Conservation (phyloP, 2,797 vertebrate species). For the Steatocranus sp. region DNA sequence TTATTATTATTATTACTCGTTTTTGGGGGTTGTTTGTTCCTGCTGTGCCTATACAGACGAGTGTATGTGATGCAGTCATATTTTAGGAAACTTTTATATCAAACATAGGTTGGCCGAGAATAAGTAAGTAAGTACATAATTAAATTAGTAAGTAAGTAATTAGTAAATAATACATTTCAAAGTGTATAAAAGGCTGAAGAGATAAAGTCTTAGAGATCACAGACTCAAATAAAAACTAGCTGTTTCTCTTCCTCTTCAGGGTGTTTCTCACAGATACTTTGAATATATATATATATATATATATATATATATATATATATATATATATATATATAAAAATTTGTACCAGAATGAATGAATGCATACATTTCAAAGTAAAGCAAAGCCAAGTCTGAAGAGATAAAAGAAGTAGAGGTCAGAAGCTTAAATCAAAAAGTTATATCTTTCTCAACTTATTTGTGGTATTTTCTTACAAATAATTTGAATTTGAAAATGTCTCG, state of each 20-base stretch:
- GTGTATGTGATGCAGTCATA: background rate
- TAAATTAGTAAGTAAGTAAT: background rate
- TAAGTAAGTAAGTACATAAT: background rate
- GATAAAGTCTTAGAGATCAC: background rate
- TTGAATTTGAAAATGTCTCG: background rate
- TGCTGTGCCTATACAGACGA: background rate
- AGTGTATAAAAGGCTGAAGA: background rate
- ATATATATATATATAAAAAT: background rate
- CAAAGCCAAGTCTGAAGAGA: background rate
- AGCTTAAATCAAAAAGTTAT: background rate
- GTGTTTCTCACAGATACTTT: background rate
- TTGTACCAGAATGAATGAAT: background rate
- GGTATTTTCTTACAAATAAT: background rate
- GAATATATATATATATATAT: background rate
- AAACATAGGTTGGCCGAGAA: background rate
- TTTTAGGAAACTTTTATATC: background rate
- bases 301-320: background rate
- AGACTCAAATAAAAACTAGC: rapidly evolving
- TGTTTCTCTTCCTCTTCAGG: background rate
- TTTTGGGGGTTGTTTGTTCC: background rate
- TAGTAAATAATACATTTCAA: background rate
- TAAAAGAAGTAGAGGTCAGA: background rate
- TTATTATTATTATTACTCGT: background rate
- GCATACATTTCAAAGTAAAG: background rate
- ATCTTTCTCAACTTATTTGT: background rate